Evolutionary conservation across 2,113 vertebrate species (phyloP), one percentile per base, ranked within the genome.

Genomic region (Calyptomena viridis): DNA sequence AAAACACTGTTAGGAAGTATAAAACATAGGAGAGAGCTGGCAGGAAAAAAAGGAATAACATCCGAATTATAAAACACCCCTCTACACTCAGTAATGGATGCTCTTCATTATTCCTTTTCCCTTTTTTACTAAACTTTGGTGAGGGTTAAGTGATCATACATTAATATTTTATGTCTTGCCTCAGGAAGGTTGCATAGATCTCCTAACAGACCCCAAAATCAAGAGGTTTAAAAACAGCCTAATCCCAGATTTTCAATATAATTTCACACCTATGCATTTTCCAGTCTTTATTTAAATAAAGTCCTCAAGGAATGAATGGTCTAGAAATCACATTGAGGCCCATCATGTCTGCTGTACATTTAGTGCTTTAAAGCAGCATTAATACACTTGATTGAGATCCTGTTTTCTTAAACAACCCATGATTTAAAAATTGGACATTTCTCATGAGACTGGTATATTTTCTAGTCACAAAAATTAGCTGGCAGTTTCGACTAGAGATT

Each of bases 151-250:
- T 30, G 62, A 49, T 27, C n/a, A 14, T 12, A 40, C 6, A 22
- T 55, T 59, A 59, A 53, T 3, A 0, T 59, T 2, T 0, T 18
- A 22, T 7, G 7, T 42, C 39, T 50, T 58, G 35, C 20, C 31
- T 55, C 58, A 53, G 47, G 55, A 64, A 85, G 31, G 35, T 60
- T n/a, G 49, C 31, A 39, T 1, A 10, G 10, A 66, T 39, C n/a
- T 53, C 30, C 37, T 35, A 60, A 55, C n/a, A 30, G 24, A 30
- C 10, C 12, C 37, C 6, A 37, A 68, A 73, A 21, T 24, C 49
- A 64, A 75, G 12, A 58, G 8, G 12, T 73, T 72, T 25, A 62
- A 52, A 63, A 31, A 1, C 14, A 47, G n/a, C 22, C 16, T 28
- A 40, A 55, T 37, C 11, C 30, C 58, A 47, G 22, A 46, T 52